Evolutionary conservation across 2,888 invertebrate genomes (phyloP).

Genomic region (Hyppa rectilinea): DNA sequence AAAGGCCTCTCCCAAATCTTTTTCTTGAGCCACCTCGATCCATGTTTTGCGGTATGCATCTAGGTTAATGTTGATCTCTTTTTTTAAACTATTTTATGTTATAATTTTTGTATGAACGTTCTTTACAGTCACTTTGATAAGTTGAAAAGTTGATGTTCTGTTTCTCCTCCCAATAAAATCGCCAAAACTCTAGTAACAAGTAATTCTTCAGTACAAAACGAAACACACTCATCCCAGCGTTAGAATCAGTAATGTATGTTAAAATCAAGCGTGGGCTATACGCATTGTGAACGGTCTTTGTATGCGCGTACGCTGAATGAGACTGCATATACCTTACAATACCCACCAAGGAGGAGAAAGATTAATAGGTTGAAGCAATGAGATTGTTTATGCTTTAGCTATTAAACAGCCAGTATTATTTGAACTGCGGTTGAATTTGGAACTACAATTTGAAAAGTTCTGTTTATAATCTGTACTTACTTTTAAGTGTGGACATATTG

Average conservation of each 20-base stretch:
- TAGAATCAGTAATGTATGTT: conserved; percentile 45
- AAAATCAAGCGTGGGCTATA: conserved; percentile 45
- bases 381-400: conserved; percentile 10
- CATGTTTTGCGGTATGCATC: no score
- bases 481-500: no score
- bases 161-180: no score
- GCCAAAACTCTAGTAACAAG: background rate
- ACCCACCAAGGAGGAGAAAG: conserved; percentile 17
- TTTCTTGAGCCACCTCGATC: no score
- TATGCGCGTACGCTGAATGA: conserved; percentile 30
- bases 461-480: no score
- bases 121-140: no score
- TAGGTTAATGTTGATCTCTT: no score
- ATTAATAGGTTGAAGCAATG: conserved; percentile 34
- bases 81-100: no score
- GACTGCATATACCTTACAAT: conserved; percentile 7
- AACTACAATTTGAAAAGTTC: background rate
- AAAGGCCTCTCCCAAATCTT: no score
- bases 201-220: conserved; percentile 34
- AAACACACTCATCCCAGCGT: conserved; percentile 36
- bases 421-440: background rate
- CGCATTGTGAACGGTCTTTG: conserved; percentile 42
- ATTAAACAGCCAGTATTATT: conserved; percentile 6
- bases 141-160: no score
- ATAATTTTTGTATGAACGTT: no score